Evolutionary conservation across 92 coral and sea anemone species (phyloP), one percentile per base, ranked within the genome.

Genomic region (Palythoa grandis): DNA sequence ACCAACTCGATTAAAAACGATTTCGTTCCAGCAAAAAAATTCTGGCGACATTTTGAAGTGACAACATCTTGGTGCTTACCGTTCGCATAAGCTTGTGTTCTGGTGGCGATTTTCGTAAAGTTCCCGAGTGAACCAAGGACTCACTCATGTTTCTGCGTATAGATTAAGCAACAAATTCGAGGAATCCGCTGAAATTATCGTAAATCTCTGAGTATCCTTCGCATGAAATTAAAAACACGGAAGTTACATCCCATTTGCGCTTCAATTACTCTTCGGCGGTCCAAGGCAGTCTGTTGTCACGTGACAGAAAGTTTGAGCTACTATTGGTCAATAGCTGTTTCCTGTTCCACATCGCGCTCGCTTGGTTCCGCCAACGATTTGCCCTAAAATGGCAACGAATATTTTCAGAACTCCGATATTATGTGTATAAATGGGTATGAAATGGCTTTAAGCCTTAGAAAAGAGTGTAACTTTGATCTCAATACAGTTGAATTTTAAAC

Each of bases 81-180:
- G 85, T 80, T 80, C 85, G 74, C 85, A 80, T 80, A 2, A 80
- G 48, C 11, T 80, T 80, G 74, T 80, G 85, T 20, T 80, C 85
- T 13, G 74, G 85, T 13, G 85, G 74, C 85, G 85, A 80, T 37
- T 80, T 80, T 22, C 85, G 85, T 58, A 80, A 61, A 25, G 74
- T 80, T 15, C 85, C 85, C 7, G 85, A 80, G 13, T 66, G 85
- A 13, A 80, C 85, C 12, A 65, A 65, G 4, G 74, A 19, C 2
- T 66, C 74, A 63, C 24, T 80, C 85, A 80, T 80, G 63, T n/a
- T 35, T 65, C 38, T 43, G 7, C 52, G 74, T 63, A 24, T 22
- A 60, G 35, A 5, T 47, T n/a, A 66, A 43, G 4, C 57, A 74
- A 80, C 24, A 37, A 80, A 65, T 63, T 80, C 23, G 73, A 63